Evolutionary conservation across 1,140 invertebrate species (phyloP), one percentile per base, ranked within the genome.

Genomic region (Leguminivora glycinivorella): DNA sequence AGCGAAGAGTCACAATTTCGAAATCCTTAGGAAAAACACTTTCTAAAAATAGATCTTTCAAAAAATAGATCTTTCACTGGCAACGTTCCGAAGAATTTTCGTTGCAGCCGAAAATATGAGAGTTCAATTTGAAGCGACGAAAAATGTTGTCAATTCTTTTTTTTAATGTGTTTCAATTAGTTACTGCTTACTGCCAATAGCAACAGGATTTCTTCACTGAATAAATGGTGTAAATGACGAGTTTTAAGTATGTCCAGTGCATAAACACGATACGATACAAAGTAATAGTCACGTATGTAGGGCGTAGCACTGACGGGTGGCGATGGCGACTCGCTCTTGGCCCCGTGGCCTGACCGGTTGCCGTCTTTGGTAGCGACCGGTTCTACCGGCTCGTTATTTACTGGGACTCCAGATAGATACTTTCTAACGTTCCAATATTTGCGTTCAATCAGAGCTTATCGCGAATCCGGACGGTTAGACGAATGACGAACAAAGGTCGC

Each of bases 321-420:
- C 73, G 71, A 70, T 72, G 72, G 68, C 73, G 71, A 70, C 71
- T 69, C 74, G 75, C 75, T 78, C 82, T 83, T 83, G 86, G 80
- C 86, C 87, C 88, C 86, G 84, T 81, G 85, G 80, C 77, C 78
- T 80, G 82, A 83, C 85, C 86, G 82, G 85, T 88, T 88, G 76
- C 89, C 89, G 86, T 91, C 84, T 89, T 91, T 85, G 89, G 89
- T 69, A 76, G 75, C 78, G 83, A 89, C 89, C 86, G 89, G 87
- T 91, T 90, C 82, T 70, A 75, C 75, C 73, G 80, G 78, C 81
- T 80, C 77, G 81, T 78, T 81, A 73, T 77, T 80, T 79, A 76
- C 78, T 80, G 74, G 69, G 80, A 85, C 79, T 85, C 82, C 19
- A 29, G 25, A 47, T 25, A 25, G 38, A 38, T 79, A 83, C 77